phyloP scores from a whole-genome alignment of 2,888 invertebrate species.

The Halictus ligatus region DNA sequence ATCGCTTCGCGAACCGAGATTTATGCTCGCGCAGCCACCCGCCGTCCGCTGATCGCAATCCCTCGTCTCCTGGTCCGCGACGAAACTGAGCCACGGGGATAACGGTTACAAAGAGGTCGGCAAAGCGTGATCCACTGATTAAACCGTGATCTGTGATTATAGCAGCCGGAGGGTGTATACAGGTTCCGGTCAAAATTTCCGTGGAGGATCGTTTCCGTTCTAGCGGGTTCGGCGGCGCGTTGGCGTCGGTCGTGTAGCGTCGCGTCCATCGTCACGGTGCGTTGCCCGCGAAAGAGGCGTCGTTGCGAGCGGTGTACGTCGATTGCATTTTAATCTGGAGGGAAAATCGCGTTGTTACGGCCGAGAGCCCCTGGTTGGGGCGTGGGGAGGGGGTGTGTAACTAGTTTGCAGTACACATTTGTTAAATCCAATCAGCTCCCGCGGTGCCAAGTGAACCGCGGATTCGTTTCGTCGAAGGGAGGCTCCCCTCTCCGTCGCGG shows the following conservation, averaged over 20 bases:
- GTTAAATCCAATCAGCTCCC: slow-evolving; percentile 70
- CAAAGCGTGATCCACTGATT: slow-evolving; percentile 9
- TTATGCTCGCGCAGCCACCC: neutral
- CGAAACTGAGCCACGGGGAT: neutral
- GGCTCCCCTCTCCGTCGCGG: neutral
- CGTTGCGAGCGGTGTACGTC: slow-evolving; percentile 35
- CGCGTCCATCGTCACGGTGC: slow-evolving; percentile 12
- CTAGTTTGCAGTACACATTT: slow-evolving; percentile 67
- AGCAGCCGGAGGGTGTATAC: neutral
- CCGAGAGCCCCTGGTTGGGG: slow-evolving; percentile 17
- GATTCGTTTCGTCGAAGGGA: slow-evolving; percentile 38
- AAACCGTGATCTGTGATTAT: slow-evolving; percentile 14
- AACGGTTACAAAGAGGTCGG: slow-evolving; percentile 5
- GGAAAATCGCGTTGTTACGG: slow-evolving; percentile 42
- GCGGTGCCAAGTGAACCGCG: slow-evolving; percentile 61
- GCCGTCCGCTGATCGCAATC: neutral
- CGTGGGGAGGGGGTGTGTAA: slow-evolving; percentile 50
- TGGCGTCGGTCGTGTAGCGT: neutral
- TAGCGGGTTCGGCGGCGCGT: neutral
- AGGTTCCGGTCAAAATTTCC: neutral
- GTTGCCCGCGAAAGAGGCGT: slow-evolving; percentile 26
- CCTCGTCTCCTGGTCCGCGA: neutral
- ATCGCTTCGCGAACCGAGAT: neutral
- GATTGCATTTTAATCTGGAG: slow-evolving; percentile 58
- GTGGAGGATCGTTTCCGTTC: neutral